A percentile compares a stretch with the other conserved stretches of the same genome.
Conservation (phyloP, 2,888 invertebrate species). For the Thalpophila matura region DNA sequence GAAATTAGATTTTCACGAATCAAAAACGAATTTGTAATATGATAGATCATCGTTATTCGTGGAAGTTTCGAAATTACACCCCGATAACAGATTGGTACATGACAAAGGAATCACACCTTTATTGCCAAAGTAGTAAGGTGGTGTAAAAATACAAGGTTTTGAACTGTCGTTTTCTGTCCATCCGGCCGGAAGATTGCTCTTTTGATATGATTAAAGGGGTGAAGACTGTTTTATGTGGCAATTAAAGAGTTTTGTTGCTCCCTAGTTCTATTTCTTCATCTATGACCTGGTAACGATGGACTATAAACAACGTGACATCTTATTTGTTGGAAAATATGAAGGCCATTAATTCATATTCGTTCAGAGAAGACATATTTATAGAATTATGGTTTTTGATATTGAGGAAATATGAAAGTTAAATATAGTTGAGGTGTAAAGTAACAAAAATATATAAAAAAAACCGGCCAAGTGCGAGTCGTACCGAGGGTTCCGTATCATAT, state of each 20-base stretch:
- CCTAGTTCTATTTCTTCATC: slow-evolving; percentile 75
- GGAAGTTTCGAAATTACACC: slow-evolving; percentile 82
- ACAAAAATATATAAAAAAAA: neutral
- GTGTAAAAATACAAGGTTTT: slow-evolving; percentile 58
- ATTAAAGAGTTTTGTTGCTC: slow-evolving; percentile 85
- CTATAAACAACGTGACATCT: slow-evolving; percentile 49
- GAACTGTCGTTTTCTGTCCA: slow-evolving; percentile 76
- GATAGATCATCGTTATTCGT: slow-evolving; percentile 85
- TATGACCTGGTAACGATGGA: slow-evolving; percentile 47
- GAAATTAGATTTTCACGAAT: slow-evolving; percentile 87
- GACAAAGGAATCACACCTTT: slow-evolving; percentile 69
- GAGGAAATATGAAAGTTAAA: slow-evolving; percentile 30
- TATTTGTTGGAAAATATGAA: slow-evolving; percentile 41
- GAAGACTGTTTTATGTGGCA: slow-evolving; percentile 89
- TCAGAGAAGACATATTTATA: slow-evolving; percentile 20
- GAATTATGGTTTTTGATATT: slow-evolving; percentile 37
- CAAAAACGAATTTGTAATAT: slow-evolving; percentile 87
- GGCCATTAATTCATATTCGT: slow-evolving; percentile 46
- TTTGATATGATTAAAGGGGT: slow-evolving; percentile 90
- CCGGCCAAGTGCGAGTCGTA: too few relatives aligned
- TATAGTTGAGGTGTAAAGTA: neutral
- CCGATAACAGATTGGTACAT: slow-evolving; percentile 67
- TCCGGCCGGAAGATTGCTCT: slow-evolving; percentile 89
- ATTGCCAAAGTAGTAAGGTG: slow-evolving; percentile 62
- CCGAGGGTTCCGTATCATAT: too few relatives aligned